Base-by-base conservation (phyloP, 2,888 invertebrate species). In the Cloeon dipterum region DNA sequence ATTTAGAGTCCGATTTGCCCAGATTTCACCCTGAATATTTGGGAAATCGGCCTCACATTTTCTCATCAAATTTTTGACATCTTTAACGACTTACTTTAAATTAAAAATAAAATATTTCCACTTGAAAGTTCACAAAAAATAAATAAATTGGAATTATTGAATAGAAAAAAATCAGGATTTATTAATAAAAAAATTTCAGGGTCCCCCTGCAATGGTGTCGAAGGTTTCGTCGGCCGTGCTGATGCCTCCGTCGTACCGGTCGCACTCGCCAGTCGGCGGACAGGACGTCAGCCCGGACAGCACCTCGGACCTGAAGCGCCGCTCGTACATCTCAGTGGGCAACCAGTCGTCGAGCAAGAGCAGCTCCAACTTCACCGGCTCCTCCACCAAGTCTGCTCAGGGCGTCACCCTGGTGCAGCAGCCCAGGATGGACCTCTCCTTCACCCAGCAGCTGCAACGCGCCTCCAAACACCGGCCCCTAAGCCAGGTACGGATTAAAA, bases 361-460 rank as follows among this genome's bases (percentile, higher is more conserved):
- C 0, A 75, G 75, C 36, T 73, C 76, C 39, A 82, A 81, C 53
- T 54, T 78, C 47, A 81, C 82, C 0, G 73, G 70, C 3, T 38
- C 71, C 25, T 71, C 71, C 25, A 74, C 75, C 1, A 70, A 64
- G 20, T 61, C 65, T 32, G 61, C 62, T 40, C 59, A 60, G 39
- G 57, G 59, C 39, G 43, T 45, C 8, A 43, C 41, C 34, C 37
- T 40, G 2, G 41, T 37, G 13, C 40, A 37, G 8, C 39, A 40
- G 20, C 41, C 38, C 37, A 36, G 38, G 7, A 34, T 41, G 32
- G n/a, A 39, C 38, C 65, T 89, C 50, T 85, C 88, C 35, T 91
- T 89, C 58, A 88, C 88, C 3, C 88, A 89, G 56, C 88, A 89
- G 61, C 65, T 91, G 37, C 88, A 89, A 44, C 63, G 79, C 41